Evolutionary conservation across 2,797 vertebrate species (phyloP).

Genomic region (Synaphobranchus kaupii): DNA sequence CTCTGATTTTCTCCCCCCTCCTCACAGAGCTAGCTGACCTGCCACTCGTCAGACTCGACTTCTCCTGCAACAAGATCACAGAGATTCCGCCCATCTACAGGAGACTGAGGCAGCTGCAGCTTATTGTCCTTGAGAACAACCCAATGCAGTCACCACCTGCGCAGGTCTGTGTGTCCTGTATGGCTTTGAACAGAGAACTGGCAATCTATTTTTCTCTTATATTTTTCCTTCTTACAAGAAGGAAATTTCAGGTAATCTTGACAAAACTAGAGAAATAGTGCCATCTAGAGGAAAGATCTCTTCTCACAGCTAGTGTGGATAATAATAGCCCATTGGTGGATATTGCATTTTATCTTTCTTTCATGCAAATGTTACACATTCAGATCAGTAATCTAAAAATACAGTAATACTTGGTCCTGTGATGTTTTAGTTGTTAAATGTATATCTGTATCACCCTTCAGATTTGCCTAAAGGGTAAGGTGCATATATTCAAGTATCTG

Average conservation of each 20-base stretch:
- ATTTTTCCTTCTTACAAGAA: too few species aligned
- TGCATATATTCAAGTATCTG: slow-evolving; percentile 98
- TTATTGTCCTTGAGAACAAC: slow-evolving; percentile 94
- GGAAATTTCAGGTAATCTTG: background rate
- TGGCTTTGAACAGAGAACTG: background rate
- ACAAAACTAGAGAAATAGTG: background rate
- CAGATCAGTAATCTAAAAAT: background rate
- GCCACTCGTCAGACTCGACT: slow-evolving; percentile 92
- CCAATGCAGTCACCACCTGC: slow-evolving; percentile 97
- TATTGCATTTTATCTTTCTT: background rate
- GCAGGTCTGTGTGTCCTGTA: slow-evolving; percentile 76
- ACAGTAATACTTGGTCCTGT: background rate
- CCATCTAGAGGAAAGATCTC: background rate
- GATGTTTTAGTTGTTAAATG: background rate
- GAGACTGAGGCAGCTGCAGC: slow-evolving; percentile 91
- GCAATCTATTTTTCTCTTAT: too few species aligned
- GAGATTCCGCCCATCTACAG: slow-evolving; percentile 92
- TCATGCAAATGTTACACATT: background rate
- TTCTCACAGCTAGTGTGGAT: background rate
- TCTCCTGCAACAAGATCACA: slow-evolving; percentile 98
- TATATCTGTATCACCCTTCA: slow-evolving; percentile 60
- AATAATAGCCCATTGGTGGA: background rate
- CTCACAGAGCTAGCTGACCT: slow-evolving; percentile 88
- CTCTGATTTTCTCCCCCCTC: slow-evolving; percentile 1
- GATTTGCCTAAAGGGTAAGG: slow-evolving; percentile 98